Percentiles rank a stretch among this genome's conserved stretches.
These are phyloP conservation scores for Glaucomys volans DNA, from an alignment of 2,113 vertebrate species.

Conservation along the genomic window DNA sequence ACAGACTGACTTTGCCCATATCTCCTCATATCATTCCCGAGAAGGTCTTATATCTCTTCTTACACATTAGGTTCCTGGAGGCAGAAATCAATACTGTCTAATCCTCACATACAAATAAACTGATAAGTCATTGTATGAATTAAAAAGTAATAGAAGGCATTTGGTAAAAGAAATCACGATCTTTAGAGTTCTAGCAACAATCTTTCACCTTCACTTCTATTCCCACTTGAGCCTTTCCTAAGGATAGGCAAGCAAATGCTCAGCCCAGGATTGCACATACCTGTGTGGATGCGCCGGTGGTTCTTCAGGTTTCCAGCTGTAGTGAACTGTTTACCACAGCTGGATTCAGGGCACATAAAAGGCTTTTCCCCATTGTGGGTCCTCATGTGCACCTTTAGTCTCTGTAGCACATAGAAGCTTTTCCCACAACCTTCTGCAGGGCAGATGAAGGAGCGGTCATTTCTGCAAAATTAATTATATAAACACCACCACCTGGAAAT, in stretches of 20 bases:
- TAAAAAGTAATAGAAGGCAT: not conserved
- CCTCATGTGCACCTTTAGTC: slow-evolving; percentile 99
- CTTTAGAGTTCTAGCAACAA: slow-evolving; percentile 12
- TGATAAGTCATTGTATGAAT: not conserved
- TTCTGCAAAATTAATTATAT: slow-evolving; percentile 86
- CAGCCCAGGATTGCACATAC: slow-evolving; percentile 84
- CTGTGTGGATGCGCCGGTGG: slow-evolving; percentile 96
- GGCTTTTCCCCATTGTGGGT: slow-evolving; percentile 99
- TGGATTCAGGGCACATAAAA: slow-evolving; percentile 95
- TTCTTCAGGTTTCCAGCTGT: slow-evolving; percentile 99
- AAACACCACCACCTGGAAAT: slow-evolving; percentile 52
- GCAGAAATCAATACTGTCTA: not conserved
- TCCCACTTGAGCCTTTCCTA: not conserved
- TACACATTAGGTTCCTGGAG: not conserved
- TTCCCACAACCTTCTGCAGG: slow-evolving; percentile 97
- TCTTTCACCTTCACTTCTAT: not conserved
- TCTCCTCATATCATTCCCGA: not conserved
- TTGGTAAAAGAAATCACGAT: not conserved
- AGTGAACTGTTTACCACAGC: slow-evolving; percentile 98
- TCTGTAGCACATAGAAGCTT: slow-evolving; percentile 98
- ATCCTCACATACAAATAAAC: slow-evolving; percentile 11
- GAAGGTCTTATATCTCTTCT: not conserved
- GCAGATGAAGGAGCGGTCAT: slow-evolving; percentile 96
- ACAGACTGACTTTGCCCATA: not conserved
- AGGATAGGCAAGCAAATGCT: not conserved